These are phyloP conservation scores for Rhinogobio ventralis DNA, from an alignment of 2,797 vertebrate species.

Conservation along the genomic window DNA sequence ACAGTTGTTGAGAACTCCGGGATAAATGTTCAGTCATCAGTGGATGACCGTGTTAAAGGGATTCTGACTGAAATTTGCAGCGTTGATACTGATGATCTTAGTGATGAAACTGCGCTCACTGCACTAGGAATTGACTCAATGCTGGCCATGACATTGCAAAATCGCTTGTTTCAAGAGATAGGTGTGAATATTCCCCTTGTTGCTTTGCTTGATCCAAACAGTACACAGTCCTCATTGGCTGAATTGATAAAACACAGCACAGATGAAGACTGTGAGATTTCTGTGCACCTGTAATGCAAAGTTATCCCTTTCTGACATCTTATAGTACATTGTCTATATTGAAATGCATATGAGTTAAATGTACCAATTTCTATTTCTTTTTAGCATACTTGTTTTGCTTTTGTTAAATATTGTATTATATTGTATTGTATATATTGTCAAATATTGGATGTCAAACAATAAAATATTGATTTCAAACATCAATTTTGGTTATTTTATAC, in stretches of 20 bases:
- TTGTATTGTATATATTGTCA: no score
- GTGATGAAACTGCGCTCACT: constrained; percentile 71
- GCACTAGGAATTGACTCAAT: constrained; percentile 86
- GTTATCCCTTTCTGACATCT: not conserved
- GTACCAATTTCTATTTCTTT: not conserved
- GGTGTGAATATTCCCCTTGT: constrained; percentile 82
- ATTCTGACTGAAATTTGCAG: constrained; percentile 76
- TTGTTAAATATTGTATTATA: no score
- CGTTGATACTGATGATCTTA: constrained; percentile 73
- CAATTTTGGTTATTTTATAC: constrained; percentile 14
- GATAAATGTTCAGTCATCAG: constrained; percentile 58
- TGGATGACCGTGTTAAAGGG: constrained; percentile 72
- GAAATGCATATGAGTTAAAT: not conserved
- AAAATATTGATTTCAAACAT: constrained; percentile 10
- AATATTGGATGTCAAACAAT: not conserved
- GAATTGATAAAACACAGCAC: constrained; percentile 42
- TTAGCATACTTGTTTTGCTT: not conserved
- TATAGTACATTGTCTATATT: not conserved
- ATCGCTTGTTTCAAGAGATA: constrained; percentile 81
- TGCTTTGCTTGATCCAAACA: constrained; percentile 81
- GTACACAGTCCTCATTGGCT: constrained; percentile 64
- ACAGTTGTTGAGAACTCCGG: constrained; percentile 11
- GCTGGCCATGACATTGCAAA: constrained; percentile 88
- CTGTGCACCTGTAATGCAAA: constrained; percentile 26
- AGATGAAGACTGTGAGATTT: constrained; percentile 21